These are phyloP conservation scores for Anser brachyrhynchus DNA, from an alignment of 2,113 vertebrate species.

Conservation along the genomic window DNA sequence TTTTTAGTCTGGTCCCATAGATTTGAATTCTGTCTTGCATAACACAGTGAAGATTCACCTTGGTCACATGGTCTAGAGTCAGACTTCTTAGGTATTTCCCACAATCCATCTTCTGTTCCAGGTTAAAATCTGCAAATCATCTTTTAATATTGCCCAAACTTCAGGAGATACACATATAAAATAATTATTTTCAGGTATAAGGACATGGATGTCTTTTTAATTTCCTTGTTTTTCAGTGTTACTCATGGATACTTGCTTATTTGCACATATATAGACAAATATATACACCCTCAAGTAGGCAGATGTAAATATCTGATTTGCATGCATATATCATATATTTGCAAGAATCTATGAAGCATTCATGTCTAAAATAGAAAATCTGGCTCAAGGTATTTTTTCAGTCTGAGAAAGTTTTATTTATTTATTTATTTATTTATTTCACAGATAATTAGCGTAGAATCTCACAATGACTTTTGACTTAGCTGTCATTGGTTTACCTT, in stretches of 20 bases:
- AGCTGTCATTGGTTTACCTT: background rate
- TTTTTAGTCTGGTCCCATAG: background rate
- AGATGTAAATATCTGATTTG: conserved; percentile 63
- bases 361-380: conserved; percentile 48
- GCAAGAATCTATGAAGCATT: conserved; percentile 37
- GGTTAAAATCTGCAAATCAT: background rate
- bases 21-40: background rate
- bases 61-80: background rate
- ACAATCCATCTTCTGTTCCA: background rate
- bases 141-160: background rate
- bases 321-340: conserved; percentile 48
- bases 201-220: background rate
- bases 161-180: background rate
- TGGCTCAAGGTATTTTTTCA: conserved; percentile 35
- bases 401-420: conserved; percentile 42
- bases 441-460: background rate
- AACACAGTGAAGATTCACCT: background rate
- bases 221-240: conserved; percentile 13
- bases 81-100: background rate
- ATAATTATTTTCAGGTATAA: background rate
- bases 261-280: conserved; percentile 41
- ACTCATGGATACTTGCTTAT: conserved; percentile 19
- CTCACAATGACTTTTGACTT: background rate
- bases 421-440: background rate
- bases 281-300: conserved; percentile 44